Base-by-base conservation (phyloP, 2,888 invertebrate species). In the Pollenia labialis region DNA sequence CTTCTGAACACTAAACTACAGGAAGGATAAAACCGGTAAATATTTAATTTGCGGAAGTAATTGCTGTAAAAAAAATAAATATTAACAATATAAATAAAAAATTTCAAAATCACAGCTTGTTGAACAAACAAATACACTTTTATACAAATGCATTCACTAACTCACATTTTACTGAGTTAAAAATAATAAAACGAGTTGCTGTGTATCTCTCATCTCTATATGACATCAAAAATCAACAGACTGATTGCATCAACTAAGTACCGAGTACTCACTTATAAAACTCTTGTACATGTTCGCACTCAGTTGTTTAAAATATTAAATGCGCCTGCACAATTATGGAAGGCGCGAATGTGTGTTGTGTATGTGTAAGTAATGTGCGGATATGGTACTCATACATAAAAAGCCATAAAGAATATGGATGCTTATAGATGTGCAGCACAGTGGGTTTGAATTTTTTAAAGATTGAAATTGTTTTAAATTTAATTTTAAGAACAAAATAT, bases 41-140 rank as follows among this genome's bases (percentile, higher is more conserved):
- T 56, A 66, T 74, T 81, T 81, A 74, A 81, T 66, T 81, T 66
- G 66, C 66, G 66, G 66, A 66, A 81, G 66, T 74, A 81, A 74
- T 68, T 81, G 74, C 46, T 40, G n/a, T 14, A 40, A 4, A n/a
- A 60, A 60, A 40, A 58, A 23, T 58, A 14, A 54, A 56, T n/a
- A 32, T 32, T 32, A 32, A 32, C 32, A 32, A 32, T 32, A 6
- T 32, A 32, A 32, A 32, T 32, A 32, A 32, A 32, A 32, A 32
- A 2, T 32, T 32, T 2, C 6, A 32, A 32, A 32, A 32, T 32
- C 32, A 32, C 11, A 52, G 50, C 62, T 62, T 7, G 62, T 64
- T 75, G 62, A 75, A 62, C 42, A 42, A 62, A 16, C 12, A 66
- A 46, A 68, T 48, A 68, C 32, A 50, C 11, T 18, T 46, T 12